Conservation (phyloP, 2,113 vertebrate genomes). For the Micronisus gabar region DNA sequence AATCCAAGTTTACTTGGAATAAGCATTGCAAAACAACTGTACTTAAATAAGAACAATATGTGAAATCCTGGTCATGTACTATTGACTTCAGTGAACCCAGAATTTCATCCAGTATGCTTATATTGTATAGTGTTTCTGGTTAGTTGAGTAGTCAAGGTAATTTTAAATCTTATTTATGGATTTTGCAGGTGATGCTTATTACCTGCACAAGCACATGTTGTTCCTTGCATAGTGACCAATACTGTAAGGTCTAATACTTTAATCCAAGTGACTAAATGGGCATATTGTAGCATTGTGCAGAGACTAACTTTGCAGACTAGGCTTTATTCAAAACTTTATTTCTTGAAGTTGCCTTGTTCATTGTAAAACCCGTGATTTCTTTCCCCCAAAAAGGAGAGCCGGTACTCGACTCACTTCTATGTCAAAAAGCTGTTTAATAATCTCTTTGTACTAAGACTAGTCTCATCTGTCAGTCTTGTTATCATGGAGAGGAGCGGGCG, state of each 20-base stretch:
- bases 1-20: slow-evolving; percentile 39
- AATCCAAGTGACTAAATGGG: not conserved
- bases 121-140: not conserved
- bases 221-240: not conserved
- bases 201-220: not conserved
- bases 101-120: not conserved
- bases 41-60: slow-evolving; percentile 57
- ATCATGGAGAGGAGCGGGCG: not conserved
- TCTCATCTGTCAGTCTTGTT: not conserved
- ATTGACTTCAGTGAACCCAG: not conserved
- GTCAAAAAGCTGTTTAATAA: not conserved
- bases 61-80: slow-evolving; percentile 11
- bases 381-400: not conserved
- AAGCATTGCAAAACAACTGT: slow-evolving; percentile 36
- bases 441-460: not conserved
- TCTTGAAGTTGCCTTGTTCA: not conserved
- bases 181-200: not conserved
- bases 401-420: accelerated
- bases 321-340: not conserved
- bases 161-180: not conserved
- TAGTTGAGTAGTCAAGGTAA: not conserved
- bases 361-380: not conserved
- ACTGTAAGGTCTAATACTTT: not conserved
- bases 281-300: not conserved
- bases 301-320: not conserved